Percentiles rank a stretch among this genome's conserved stretches.
Conservation (phyloP, 2,797 vertebrate genomes). For the Chaetophractus vellerosus region DNA sequence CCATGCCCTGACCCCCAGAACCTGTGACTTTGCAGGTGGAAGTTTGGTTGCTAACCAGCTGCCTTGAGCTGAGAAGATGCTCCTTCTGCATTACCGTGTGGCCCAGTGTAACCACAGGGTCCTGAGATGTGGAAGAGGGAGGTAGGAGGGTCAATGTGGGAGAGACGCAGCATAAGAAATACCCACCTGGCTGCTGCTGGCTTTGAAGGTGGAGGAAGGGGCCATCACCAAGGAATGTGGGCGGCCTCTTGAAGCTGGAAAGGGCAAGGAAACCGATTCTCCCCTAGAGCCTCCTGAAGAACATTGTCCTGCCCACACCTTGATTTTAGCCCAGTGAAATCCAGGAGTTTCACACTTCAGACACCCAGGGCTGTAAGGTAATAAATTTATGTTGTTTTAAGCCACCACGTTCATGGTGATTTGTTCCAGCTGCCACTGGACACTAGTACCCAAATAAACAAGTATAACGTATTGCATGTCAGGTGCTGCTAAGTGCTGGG, state of each 20-base stretch:
- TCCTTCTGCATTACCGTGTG: too few relatives aligned
- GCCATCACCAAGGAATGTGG: fast-evolving
- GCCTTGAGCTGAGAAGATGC: neutral
- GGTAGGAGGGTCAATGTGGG: neutral
- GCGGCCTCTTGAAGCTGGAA: neutral
- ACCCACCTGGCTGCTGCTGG: fast-evolving
- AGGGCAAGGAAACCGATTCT: fast-evolving
- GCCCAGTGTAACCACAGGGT: fast-evolving
- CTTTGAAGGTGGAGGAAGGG: neutral
- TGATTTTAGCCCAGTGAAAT: neutral
- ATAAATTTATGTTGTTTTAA: neutral
- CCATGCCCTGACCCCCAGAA: too few relatives aligned
- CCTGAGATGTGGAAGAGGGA: neutral
- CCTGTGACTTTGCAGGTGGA: neutral
- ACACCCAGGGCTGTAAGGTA: neutral
- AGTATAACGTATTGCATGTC: fast-evolving
- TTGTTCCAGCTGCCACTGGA: neutral
- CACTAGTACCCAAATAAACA: neutral
- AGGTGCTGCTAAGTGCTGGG: fast-evolving
- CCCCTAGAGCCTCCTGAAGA: neutral
- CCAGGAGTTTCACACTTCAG: neutral
- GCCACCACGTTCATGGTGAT: neutral
- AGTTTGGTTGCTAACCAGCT: neutral
- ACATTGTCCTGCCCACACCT: neutral
- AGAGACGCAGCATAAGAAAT: neutral